phyloP scores from a whole-genome alignment of 2,888 invertebrate species.

The Drosophila mettleri region DNA sequence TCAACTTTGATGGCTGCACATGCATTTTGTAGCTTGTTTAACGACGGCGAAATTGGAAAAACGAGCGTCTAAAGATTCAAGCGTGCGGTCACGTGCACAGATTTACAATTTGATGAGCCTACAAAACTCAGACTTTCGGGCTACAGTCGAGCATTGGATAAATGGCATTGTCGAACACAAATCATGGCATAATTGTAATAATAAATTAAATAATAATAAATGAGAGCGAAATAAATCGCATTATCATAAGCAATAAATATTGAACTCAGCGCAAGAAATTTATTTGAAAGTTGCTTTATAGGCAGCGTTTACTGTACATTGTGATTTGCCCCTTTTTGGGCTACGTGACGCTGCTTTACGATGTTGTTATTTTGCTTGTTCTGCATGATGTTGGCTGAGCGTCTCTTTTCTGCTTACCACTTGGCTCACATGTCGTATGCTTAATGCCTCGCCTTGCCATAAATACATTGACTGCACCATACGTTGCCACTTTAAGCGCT shows the following conservation, averaged over 20 bases:
- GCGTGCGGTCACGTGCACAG: slow-evolving; percentile 59
- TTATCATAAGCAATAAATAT: too few relatives aligned
- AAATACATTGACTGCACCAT: slow-evolving; percentile 11
- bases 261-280: not conserved
- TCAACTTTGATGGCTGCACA: slow-evolving; percentile 60
- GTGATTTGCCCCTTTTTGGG: slow-evolving; percentile 10
- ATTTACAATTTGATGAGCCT: slow-evolving; percentile 65
- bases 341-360: slow-evolving; percentile 44
- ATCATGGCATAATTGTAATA: too few relatives aligned
- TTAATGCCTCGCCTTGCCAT: slow-evolving; percentile 34
- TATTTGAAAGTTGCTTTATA: not conserved
- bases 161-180: not conserved
- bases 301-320: slow-evolving; percentile 33
- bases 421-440: slow-evolving; percentile 54
- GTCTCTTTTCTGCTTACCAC: slow-evolving; percentile 11
- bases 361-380: slow-evolving; percentile 21
- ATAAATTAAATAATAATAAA: not conserved
- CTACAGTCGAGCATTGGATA: slow-evolving; percentile 1
- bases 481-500: slow-evolving; percentile 37
- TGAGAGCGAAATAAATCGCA: not conserved
- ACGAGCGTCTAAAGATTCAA: slow-evolving; percentile 38
- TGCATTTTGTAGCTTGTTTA: slow-evolving; percentile 71
- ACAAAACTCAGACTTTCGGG: slow-evolving; percentile 26
- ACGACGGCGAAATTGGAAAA: slow-evolving; percentile 63
- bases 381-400: slow-evolving; percentile 18